Evolutionary conservation across 2,888 invertebrate genomes (phyloP), one percentile per base, ranked within the genome.

Genomic region (Tiliacea aurago): DNA sequence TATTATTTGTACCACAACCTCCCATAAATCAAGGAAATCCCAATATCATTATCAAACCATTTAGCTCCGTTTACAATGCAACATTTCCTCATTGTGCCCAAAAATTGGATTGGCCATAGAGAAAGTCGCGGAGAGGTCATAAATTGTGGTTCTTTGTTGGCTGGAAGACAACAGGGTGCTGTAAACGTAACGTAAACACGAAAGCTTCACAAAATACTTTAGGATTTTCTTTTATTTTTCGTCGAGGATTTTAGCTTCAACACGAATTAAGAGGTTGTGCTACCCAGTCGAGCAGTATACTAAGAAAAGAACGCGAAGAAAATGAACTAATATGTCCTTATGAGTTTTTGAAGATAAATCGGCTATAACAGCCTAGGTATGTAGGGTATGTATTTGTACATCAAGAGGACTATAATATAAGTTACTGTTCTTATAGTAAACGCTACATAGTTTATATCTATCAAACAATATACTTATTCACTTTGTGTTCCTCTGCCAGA

Each of bases 91-190:
- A 78, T 86, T 84, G 73, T 64, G 65, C 20, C 70, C 69, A 72
- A 77, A 80, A 84, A 80, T 79, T 79, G 75, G 62, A 78, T 81
- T 81, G 70, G 58, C 78, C 73, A 78, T 72, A 62, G 76, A 73
- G 59, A 80, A 76, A 79, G 81, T 74, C 75, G 73, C 75, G 15
- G 59, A 23, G 51, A 70, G 76, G 53, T 72, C 70, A 72, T 86
- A 86, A 85, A 83, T 85, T 84, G 53, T 47, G 66, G 62, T 68
- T 73, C 77, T 77, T 86, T 84, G 85, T 86, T 66, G 58, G 28
- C 49, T 64, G 28, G 71, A 84, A 85, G 77, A 81, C 81, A 77
- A 80, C 69, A 68, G 73, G 59, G 73, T 63, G 59, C 58, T 71
- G 55, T 70, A 59, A 74, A 67, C 69, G 70, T 65, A 68, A 75